A percentile compares a stretch with the other conserved stretches of the same genome.
Evolutionary conservation across 2,113 vertebrate species (phyloP).

Genomic region (Neoarius graeffei): DNA sequence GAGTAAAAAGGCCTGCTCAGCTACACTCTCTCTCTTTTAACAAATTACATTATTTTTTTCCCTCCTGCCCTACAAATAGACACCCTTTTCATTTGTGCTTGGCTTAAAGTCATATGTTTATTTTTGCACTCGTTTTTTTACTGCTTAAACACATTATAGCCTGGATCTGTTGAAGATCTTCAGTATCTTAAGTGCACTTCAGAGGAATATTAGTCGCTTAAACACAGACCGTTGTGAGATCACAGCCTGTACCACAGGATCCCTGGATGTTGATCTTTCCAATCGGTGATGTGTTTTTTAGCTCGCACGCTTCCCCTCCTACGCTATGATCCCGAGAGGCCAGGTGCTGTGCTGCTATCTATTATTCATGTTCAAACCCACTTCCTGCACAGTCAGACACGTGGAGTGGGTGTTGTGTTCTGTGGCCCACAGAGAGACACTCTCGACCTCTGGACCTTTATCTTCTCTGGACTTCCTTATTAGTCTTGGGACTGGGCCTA

Average conservation of each 20-base stretch:
- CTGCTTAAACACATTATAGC: background rate
- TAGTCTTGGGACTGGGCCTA: conserved; percentile 3
- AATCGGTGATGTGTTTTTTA: conserved; percentile 35
- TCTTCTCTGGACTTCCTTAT: conserved; percentile 3
- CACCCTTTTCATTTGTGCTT: conserved; percentile 1
- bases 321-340: conserved; percentile 25
- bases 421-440: background rate
- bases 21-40: background rate
- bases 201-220: conserved; percentile 15
- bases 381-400: conserved; percentile 58
- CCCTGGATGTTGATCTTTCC: conserved; percentile 45
- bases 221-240: conserved; percentile 9
- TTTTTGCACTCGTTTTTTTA: background rate
- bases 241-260: background rate
- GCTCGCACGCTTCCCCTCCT: conserved; percentile 27
- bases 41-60: background rate
- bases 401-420: conserved; percentile 58
- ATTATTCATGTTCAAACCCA: conserved; percentile 66
- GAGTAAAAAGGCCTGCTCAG: background rate
- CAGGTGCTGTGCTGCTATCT: conserved; percentile 45
- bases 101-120: background rate
- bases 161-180: conserved; percentile 2
- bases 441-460: background rate
- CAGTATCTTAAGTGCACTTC: background rate
- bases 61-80: background rate